A percentile compares a stretch with the other conserved stretches of the same genome.
Evolutionary conservation across 2,113 vertebrate species (phyloP).

Genomic region (Hydropotes inermis): DNA sequence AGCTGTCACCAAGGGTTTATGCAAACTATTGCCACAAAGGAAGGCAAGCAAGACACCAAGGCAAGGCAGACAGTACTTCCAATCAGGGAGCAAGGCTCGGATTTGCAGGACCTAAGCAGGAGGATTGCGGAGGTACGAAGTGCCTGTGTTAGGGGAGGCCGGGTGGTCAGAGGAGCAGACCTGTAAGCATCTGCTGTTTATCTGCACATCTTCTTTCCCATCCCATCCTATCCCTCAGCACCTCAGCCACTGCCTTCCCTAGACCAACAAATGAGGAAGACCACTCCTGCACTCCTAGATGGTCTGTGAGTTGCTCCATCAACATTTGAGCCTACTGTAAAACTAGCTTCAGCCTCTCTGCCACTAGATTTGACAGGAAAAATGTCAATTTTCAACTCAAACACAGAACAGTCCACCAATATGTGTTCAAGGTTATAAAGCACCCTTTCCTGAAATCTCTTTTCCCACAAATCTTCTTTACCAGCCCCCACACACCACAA

Average conservation of each 20-base stretch:
- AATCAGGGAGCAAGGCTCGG: fast-evolving
- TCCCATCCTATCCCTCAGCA: not conserved
- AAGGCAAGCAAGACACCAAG: not conserved
- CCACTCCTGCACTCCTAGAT: fast-evolving
- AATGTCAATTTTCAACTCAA: not conserved
- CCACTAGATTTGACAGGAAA: not conserved
- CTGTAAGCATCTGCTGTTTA: not conserved
- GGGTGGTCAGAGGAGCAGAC: not conserved
- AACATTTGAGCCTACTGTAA: not conserved
- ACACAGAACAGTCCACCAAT: fast-evolving
- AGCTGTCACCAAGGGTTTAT: not conserved
- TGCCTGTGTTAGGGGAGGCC: fast-evolving
- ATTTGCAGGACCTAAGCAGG: no score
- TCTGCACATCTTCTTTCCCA: not conserved
- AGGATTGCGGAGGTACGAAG: not conserved
- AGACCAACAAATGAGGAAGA: not conserved
- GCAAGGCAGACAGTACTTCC: not conserved
- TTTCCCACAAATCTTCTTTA: not conserved
- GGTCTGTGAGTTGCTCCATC: not conserved
- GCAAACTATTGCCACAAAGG: no score
- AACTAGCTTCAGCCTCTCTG: not conserved
- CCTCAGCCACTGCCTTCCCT: not conserved
- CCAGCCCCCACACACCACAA: not conserved
- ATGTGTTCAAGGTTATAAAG: not conserved
- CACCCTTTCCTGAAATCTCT: not conserved